These are phyloP conservation scores for Lithobates pipiens DNA, from an alignment of 2,797 vertebrate species.

Conservation along the genomic window DNA sequence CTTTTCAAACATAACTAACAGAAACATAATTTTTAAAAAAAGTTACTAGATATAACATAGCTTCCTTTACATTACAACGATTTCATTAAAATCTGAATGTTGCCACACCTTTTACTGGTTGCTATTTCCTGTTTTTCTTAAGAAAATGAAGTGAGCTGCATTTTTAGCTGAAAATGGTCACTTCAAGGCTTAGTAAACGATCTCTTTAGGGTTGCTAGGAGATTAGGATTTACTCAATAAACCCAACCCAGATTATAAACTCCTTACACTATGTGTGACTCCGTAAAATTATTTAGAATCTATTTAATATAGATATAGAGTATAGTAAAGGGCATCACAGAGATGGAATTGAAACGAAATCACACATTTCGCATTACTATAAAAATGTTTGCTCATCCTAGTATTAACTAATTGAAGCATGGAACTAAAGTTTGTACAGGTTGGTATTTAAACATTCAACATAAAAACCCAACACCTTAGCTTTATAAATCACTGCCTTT, in stretches of 20 bases:
- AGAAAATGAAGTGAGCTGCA: not conserved
- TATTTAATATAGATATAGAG: slow-evolving; percentile 12
- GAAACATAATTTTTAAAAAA: too few species aligned
- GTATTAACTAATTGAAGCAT: too few species aligned
- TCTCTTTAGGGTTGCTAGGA: slow-evolving; percentile 38
- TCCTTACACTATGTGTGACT: not conserved
- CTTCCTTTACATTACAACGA: too few species aligned
- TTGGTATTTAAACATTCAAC: not conserved
- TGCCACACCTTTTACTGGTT: not conserved
- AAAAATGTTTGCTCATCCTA: too few species aligned
- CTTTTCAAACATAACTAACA: too few species aligned
- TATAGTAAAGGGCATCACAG: not conserved
- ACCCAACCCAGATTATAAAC: slow-evolving; percentile 25
- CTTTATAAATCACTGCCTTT: not conserved
- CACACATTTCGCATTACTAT: not conserved
- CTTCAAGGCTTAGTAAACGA: slow-evolving; percentile 34
- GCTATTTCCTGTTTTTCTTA: slow-evolving; percentile 2
- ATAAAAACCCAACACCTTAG: not conserved
- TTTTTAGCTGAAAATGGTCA: slow-evolving; percentile 27
- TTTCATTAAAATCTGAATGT: too few species aligned
- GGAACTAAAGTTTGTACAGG: too few species aligned
- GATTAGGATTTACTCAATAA: slow-evolving; percentile 27
- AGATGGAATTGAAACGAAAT: not conserved
- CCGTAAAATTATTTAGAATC: slow-evolving; percentile 7
- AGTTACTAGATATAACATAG: too few species aligned